Evolutionary conservation across 2,888 invertebrate species (phyloP).

Genomic region (Harmothoe impar): DNA sequence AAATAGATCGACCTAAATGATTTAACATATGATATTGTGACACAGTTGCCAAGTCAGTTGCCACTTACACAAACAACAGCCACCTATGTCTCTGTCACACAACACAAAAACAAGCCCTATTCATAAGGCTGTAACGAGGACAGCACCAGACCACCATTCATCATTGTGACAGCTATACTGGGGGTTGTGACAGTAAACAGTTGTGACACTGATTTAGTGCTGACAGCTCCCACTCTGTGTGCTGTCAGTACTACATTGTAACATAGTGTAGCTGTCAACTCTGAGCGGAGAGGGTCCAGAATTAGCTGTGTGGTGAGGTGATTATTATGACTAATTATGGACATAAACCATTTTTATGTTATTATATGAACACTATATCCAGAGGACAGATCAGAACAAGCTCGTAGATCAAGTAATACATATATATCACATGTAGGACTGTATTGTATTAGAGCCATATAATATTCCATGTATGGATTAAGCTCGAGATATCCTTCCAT

Average conservation of each 20-base stretch:
- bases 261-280: background rate
- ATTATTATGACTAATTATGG: background rate
- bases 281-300: background rate
- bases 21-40: no score
- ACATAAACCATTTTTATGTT: background rate
- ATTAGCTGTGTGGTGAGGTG: background rate
- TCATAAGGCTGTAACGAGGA: background rate
- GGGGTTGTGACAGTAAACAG: background rate
- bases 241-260: no score
- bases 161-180: background rate
- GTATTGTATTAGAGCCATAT: no score
- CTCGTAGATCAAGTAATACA: no score
- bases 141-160: background rate
- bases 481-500: no score
- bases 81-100: no score
- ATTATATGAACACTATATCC: background rate
- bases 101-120: no score
- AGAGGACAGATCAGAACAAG: background rate
- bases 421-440: no score
- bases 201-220: conserved; percentile 6
- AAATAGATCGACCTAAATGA: no score
- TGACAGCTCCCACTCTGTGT: background rate
- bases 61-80: no score
- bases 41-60: no score
- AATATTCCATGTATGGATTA: no score